Base-by-base conservation (phyloP, 2,888 invertebrate species). In the Noctua pronuba region DNA sequence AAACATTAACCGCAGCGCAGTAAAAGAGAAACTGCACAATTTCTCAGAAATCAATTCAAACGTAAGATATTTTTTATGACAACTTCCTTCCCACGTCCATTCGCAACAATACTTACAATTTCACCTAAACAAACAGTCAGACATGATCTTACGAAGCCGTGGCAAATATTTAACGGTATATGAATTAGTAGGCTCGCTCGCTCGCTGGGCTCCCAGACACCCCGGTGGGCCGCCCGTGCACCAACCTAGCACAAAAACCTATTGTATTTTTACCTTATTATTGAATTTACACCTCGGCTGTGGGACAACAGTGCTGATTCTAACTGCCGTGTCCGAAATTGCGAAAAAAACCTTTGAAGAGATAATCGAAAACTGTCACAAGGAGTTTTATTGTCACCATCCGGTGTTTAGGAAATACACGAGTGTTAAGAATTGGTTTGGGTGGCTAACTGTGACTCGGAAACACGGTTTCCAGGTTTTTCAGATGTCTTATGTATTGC, bases 41-140 rank as follows among this genome's bases (percentile, higher is more conserved):
- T 91, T 91, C 91, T 89, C 88, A 92, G 92, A 93, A 93, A 92
- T 93, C 92, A 92, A 93, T 92, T 90, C 86, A 90, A 84, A 89
- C 85, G 82, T 87, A 86, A 89, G 83, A 87, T 86, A 84, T 88
- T 91, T 90, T 90, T 91, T 90, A 87, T 87, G 83, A 89, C 87
- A 84, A 84, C 89, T 91, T 92, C 91, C 92, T 94, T 94, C 95
- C 94, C 94, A 95, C 95, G 93, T 93, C 86, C 88, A 89, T 86
- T 90, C 87, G 89, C 90, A 91, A 93, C 91, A 93, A 92, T 93
- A 93, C 88, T 87, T 92, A 92, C 93, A 92, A 91, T 94, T 94
- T 94, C 94, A 93, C 94, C 94, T 93, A 94, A 95, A 94, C 93
- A 94, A 95, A 94, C 90, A 94, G 88, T 89, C 90, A 88, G 92